phyloP scores from a whole-genome alignment of 2,888 invertebrate genomes.

The Auanema freiburgensis region DNA sequence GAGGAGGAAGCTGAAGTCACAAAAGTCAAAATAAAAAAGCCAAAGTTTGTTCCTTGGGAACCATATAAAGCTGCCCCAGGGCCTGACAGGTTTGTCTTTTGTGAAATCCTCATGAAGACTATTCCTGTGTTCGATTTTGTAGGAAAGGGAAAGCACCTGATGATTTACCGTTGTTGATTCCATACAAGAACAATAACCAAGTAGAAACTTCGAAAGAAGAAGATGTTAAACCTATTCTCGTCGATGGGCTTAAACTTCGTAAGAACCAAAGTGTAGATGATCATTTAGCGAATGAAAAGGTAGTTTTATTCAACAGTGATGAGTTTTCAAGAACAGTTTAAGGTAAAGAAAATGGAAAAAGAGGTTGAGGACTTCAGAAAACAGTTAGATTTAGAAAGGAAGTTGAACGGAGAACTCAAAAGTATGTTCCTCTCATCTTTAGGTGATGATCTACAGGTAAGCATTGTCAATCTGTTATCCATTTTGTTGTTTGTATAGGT shows the following conservation, averaged over 20 bases:
- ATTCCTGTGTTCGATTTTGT: neutral
- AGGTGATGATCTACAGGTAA: conserved; percentile 78
- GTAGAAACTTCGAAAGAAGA: neutral
- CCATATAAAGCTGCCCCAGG: conserved; percentile 46
- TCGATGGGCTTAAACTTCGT: conserved; percentile 12
- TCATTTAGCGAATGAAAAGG: neutral
- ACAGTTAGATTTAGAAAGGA: conserved; percentile 36
- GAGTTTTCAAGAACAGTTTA: conserved; percentile 1
- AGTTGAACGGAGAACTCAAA: conserved; percentile 89
- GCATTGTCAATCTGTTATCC: neutral
- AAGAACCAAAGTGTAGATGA: conserved; percentile 5
- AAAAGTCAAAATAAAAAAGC: conserved; percentile 24
- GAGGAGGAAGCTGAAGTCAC: neutral
- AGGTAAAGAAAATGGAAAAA: conserved; percentile 22
- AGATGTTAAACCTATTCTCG: neutral
- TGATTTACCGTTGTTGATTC: conserved; percentile 14
- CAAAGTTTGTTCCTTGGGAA: conserved; percentile 53
- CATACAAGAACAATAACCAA: conserved; percentile 5
- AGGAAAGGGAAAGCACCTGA: conserved; percentile 18
- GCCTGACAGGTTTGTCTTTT: conserved; percentile 17
- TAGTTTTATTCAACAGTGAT: neutral
- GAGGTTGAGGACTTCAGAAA: conserved; percentile 23
- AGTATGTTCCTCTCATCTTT: conserved; percentile 89
- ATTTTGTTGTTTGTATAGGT: conserved; percentile 68
- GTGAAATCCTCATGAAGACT: neutral